Evolutionary conservation across 2,888 invertebrate species (phyloP), one percentile per base, ranked within the genome.

Genomic region (Chesias legatella): DNA sequence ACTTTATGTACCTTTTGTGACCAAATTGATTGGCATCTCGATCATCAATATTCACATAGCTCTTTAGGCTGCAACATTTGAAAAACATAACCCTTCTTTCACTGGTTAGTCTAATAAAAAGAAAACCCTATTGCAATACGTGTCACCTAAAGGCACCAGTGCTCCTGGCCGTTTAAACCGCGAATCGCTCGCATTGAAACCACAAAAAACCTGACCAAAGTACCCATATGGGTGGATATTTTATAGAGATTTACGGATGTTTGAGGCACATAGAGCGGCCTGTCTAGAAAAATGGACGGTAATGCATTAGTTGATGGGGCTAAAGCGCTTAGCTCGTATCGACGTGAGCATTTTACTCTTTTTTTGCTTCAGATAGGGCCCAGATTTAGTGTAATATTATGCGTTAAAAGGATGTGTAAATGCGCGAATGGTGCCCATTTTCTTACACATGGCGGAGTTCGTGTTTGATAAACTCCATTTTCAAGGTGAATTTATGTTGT

Each of bases 231-330:
- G 55, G 55, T 49, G 48, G 62, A 57, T 64, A 69, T 66, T 76
- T 76, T 73, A 73, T 69, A 66, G 54, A 69, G 77, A 77, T 79
- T 80, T 79, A 79, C 73, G 63, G 70, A 72, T 72, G 67, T 74
- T 67, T 63, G 67, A 69, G 64, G 62, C 67, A 54, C 67, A 71
- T 75, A 64, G 67, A 65, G 63, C 67, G 62, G 60, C 65, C 59
- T 62, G 72, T 66, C 68, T 69, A 68, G 73, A 78, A 78, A 79
- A 80, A 79, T 76, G 68, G 72, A 68, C 67, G 68, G 60, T 66
- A 48, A 68, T 73, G 71, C 75, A 78, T 80, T 79, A 70, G 65
- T 60, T 55, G 63, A 53, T 65, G 66, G 62, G 71, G 74, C 68
- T 76, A 63, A 68, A 70, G 56, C 59, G 67, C 68, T 73, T 74